Percentiles rank a stretch among this genome's conserved stretches.
These are phyloP conservation scores for Microtus richardsoni DNA, from an alignment of 2,113 vertebrate genomes.

Conservation along the genomic window DNA sequence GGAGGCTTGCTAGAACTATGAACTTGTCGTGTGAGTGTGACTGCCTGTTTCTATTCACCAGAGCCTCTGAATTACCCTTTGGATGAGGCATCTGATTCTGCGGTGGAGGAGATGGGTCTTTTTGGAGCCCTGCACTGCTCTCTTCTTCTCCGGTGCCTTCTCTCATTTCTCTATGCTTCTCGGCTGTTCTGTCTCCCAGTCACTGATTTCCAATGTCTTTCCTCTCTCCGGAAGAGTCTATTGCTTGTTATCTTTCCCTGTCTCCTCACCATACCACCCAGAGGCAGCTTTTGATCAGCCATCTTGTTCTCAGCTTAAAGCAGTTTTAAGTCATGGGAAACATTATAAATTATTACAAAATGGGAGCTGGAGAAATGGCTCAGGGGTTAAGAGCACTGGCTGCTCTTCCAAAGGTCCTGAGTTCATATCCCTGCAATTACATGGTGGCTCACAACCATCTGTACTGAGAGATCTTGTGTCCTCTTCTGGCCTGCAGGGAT, in stretches of 20 bases:
- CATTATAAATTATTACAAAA: slow-evolving; percentile 19
- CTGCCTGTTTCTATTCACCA: background rate
- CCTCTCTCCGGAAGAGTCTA: background rate
- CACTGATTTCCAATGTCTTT: background rate
- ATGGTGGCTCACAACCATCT: no score
- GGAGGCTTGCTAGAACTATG: background rate
- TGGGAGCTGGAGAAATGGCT: no score
- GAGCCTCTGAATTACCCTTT: background rate
- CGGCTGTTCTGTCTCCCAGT: background rate
- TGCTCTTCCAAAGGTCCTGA: no score
- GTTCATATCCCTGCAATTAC: no score
- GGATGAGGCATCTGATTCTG: background rate
- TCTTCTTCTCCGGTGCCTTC: background rate
- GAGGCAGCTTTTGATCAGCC: background rate
- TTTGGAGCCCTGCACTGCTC: background rate
- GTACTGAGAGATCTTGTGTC: no score
- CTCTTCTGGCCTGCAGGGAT: no score
- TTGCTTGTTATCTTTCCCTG: background rate
- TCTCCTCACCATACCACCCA: background rate
- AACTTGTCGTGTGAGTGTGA: no score
- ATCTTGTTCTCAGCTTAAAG: background rate
- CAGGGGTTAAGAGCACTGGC: no score
- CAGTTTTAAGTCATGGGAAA: background rate
- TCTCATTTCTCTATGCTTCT: no score
- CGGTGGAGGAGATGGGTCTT: no score